Conservation (phyloP, 2,888 invertebrate genomes). For the Ochropacha duplaris region DNA sequence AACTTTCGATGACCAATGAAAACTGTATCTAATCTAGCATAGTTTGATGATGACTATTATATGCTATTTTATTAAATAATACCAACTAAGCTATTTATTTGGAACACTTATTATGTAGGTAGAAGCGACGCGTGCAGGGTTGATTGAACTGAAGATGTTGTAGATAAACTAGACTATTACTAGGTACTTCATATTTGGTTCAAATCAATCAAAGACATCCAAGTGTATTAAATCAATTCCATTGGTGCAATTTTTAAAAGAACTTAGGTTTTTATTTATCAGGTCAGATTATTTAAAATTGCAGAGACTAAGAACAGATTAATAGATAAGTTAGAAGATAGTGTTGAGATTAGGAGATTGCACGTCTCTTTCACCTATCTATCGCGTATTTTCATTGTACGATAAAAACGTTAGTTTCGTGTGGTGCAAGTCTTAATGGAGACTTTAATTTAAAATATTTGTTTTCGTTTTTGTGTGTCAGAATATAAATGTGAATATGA, state of each 20-base stretch:
- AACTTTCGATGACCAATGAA: not conserved
- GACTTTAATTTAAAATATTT: too few relatives aligned
- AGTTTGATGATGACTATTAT: not conserved
- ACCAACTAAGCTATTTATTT: conserved; percentile 43
- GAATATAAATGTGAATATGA: too few relatives aligned
- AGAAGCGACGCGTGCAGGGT: conserved; percentile 43
- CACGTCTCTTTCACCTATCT: not conserved
- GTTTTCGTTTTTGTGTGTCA: not conserved
- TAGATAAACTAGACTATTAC: conserved; percentile 26
- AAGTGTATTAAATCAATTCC: not conserved
- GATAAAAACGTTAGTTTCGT: too few relatives aligned
- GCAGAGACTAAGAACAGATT: not conserved
- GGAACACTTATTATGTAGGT: conserved; percentile 33
- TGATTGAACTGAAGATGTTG: conserved; percentile 51
- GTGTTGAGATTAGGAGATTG: not conserved
- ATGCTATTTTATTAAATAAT: not conserved
- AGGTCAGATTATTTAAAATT: not conserved
- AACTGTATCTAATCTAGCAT: not conserved
- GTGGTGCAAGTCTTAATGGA: not conserved
- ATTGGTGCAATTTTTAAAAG: too few relatives aligned
- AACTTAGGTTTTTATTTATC: too few relatives aligned
- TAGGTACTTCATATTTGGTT: not conserved
- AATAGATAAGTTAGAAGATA: not conserved
- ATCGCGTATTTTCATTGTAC: too few relatives aligned
- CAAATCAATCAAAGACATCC: not conserved